phyloP scores from a whole-genome alignment of 2,888 invertebrate genomes.

The Acanthosepion lycidas region DNA sequence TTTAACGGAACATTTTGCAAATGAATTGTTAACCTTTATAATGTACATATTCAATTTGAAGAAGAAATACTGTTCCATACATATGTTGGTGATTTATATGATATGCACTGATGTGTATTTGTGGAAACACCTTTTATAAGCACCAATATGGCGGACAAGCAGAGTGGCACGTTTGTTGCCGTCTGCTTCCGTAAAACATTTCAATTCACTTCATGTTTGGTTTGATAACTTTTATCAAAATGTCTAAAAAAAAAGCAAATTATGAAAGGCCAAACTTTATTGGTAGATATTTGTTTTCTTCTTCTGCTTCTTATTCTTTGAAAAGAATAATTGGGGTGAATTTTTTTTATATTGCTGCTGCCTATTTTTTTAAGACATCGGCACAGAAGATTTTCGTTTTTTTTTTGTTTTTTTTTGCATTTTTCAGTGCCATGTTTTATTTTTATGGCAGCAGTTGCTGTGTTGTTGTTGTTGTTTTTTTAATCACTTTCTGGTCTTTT shows the following conservation, averaged over 20 bases:
- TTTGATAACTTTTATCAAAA: not conserved
- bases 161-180: not conserved
- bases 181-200: not conserved
- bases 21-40: conserved; percentile 11
- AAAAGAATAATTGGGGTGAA: not conserved
- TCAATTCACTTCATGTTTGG: not conserved
- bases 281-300: not conserved
- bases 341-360: not conserved
- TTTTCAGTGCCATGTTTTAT: conserved; percentile 7
- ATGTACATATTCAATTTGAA: conserved; percentile 33
- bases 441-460: not conserved
- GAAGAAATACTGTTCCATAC: conserved; percentile 8
- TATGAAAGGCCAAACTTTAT: conserved; percentile 33
- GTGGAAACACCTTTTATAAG: not conserved
- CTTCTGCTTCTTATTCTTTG: not conserved
- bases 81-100: not conserved
- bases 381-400: not conserved
- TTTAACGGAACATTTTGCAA: conserved; percentile 12
- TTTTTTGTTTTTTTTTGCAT: not conserved
- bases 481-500: conserved; percentile 9
- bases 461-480: not conserved
- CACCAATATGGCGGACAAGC: not conserved
- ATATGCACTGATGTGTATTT: not conserved
- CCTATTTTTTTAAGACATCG: conserved; percentile 24
- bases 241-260: not conserved